A percentile compares a stretch with the other conserved stretches of the same genome.
These are phyloP conservation scores for Cepaea nemoralis DNA, from an alignment of 1,140 invertebrate genomes.

Conservation along the genomic window DNA sequence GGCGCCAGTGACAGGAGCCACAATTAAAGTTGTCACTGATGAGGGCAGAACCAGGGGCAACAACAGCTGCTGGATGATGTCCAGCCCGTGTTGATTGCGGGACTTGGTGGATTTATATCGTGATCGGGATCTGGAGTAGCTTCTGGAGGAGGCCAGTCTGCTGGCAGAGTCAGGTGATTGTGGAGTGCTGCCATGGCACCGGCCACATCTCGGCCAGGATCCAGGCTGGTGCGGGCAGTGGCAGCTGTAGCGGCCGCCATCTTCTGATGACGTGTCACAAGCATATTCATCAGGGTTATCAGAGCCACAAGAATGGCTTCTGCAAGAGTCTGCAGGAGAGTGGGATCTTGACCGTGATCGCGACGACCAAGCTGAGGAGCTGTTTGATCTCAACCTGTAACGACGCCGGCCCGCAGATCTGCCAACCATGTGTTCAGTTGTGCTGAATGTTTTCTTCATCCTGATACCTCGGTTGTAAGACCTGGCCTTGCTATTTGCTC, in stretches of 20 bases:
- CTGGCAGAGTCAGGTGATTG: slow-evolving; percentile 43
- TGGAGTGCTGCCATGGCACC: slow-evolving; percentile 41
- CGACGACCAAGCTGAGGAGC: slow-evolving; percentile 57
- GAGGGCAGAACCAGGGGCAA: neutral
- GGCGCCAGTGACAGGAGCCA: slow-evolving; percentile 12
- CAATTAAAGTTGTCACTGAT: slow-evolving; percentile 20
- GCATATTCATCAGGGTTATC: slow-evolving; percentile 50
- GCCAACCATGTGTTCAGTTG: neutral
- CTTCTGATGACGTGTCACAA: slow-evolving; percentile 52
- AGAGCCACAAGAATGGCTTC: slow-evolving; percentile 54
- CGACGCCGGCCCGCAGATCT: slow-evolving; percentile 7
- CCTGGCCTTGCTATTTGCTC: neutral
- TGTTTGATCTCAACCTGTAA: slow-evolving; percentile 53
- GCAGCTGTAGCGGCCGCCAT: slow-evolving; percentile 45
- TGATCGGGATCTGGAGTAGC: slow-evolving; percentile 32
- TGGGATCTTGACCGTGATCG: slow-evolving; percentile 53
- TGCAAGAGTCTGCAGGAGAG: slow-evolving; percentile 45
- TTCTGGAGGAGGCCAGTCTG: slow-evolving; percentile 20
- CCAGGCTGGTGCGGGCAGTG: neutral
- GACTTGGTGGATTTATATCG: slow-evolving; percentile 22
- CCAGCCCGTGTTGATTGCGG: neutral
- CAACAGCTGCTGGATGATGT: neutral
- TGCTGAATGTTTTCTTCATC: neutral
- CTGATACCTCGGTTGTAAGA: neutral
- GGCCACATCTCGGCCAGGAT: slow-evolving; percentile 37